Base-by-base conservation (phyloP, 1,140 invertebrate genomes). In the Lepidotrigona ventralis region DNA sequence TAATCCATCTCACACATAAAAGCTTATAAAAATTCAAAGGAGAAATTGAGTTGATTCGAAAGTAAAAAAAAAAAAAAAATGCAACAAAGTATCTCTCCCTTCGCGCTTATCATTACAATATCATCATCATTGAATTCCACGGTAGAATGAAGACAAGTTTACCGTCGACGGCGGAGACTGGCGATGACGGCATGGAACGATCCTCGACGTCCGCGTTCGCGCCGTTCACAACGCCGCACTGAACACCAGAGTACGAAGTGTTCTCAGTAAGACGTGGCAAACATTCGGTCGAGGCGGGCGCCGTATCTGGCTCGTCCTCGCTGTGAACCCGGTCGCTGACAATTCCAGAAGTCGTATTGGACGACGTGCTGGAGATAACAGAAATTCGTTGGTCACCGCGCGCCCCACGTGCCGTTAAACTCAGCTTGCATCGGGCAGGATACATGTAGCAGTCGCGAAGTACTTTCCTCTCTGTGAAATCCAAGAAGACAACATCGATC, bases 281-380 rank as follows among this genome's bases (percentile, higher is more conserved):
- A 77, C 93, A 93, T 77, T 93, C 92, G 21, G 91, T 93, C 29
- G 84, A 96, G 90, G 81, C 95, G 90, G 90, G 96, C 85, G 88
- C 95, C 87, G 90, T 97, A 94, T 98, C 97, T 81, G 97, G 95
- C 93, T 98, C 98, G 92, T 99, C 98, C 93, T 99, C 97, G 75
- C 98, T 98, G 92, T 98, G 98, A 71, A 99, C 97, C 85, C 98
- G 96, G 93, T 99, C 98, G 92, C 98, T 99, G 17, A 98, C 98
- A 83, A 99, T 99, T 70, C 98, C 98, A 12, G 98, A 98, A 6
- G 98, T 99, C 60, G 98, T 99, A 90, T 98, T 99, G 8, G 98
- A 99, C 83, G 98, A 98, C 58, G 97, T 98, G 91, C 96, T 97
- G 70, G 98, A 98, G 90, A 99, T 98, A 21, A 99, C 97, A 29